Evolutionary conservation across 2,113 vertebrate species (phyloP), one percentile per base, ranked within the genome.

Genomic region (Morone saxatilis): DNA sequence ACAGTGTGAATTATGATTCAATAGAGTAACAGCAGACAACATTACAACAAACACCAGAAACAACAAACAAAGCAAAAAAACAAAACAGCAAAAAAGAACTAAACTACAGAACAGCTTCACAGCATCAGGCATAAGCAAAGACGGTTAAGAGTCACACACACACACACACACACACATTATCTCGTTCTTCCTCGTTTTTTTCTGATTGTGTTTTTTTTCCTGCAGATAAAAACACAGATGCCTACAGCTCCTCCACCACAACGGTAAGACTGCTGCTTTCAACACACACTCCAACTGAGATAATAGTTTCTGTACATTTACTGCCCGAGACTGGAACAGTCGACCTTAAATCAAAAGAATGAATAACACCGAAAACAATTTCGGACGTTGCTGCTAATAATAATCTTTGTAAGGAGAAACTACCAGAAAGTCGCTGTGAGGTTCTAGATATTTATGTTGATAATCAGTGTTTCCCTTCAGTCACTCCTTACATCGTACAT

Each of bases 211-310:
- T 85, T 70, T 88, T 80, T 70, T 38, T 86, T 31, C 2, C 91
- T 94, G n/a, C 93, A 99, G 98, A 99, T 96, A 99, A 99, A 92
- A 95, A 92, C 25, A 66, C 94, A 2, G 98, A 99, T 40, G 96
- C 96, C 73, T 99, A 96, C 90, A 97, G 84, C 88, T 96, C 97
- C 50, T 96, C 96, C 56, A 96, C 95, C 62, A 95, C 95, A 0
- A 83, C 96, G 95, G 98, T 99, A 95, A 98, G 97, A 87, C 43
- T 0, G 4, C 43, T 1, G 17, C 50, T n/a, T 12, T 71, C 48
- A 53, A 25, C 31, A 59, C 41, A 65, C 20, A 31, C 31, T 31
- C 31, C 31, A 31, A 31, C 31, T 31, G 31, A 3, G 2, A 31
- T 31, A 31, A 31, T 31, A 45, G 13, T 2, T 19, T 38, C 4